Conservation (phyloP, 2,797 vertebrate genomes). For the Chromis chromis region DNA sequence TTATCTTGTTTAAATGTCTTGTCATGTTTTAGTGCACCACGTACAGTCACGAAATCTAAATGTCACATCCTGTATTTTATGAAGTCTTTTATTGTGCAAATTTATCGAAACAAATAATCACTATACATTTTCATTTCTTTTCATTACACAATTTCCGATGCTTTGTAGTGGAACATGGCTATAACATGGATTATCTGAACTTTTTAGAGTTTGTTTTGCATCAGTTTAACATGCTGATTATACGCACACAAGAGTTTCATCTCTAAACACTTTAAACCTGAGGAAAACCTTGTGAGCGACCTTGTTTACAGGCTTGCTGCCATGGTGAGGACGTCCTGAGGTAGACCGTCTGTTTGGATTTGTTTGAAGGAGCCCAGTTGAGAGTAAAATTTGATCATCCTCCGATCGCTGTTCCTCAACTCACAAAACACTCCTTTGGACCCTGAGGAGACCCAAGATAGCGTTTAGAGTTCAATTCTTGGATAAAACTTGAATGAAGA, state of each 20-base stretch:
- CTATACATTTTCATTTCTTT: not conserved
- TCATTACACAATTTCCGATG: not conserved
- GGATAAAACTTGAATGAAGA: not conserved
- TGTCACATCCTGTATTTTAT: not conserved
- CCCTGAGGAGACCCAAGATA: conserved; percentile 75
- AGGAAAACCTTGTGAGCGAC: conserved; percentile 9
- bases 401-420: conserved; percentile 89
- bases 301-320: conserved; percentile 89
- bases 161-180: not conserved
- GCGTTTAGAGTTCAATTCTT: not conserved
- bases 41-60: not conserved
- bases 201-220: not conserved
- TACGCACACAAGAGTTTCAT: not conserved
- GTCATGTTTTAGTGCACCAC: not conserved
- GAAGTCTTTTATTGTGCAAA: conserved; percentile 14
- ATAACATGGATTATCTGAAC: not conserved
- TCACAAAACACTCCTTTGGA: conserved; percentile 95
- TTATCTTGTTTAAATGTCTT: conserved; percentile 19
- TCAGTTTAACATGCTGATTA: conserved; percentile 3
- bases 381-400: conserved; percentile 93
- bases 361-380: conserved; percentile 91
- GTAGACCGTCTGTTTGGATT: conserved; percentile 87
- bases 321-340: conserved; percentile 89
- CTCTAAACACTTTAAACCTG: conserved; percentile 3
- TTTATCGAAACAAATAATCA: conserved; percentile 25